Percentiles rank a stretch among this genome's conserved stretches.
phyloP scores from a whole-genome alignment of 2,113 vertebrate genomes.

The Perca flavescens region DNA sequence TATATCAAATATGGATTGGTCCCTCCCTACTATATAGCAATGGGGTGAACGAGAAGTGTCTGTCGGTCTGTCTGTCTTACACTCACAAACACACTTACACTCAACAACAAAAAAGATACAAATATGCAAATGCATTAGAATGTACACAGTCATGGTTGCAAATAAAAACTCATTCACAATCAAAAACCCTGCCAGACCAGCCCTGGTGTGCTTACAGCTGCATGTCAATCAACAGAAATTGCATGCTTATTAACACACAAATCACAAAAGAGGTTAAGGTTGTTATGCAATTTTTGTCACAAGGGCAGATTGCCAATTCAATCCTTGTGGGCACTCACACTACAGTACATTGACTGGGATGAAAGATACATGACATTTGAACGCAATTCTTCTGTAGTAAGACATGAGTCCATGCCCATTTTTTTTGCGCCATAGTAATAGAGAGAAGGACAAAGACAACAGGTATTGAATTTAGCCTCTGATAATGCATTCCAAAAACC shows the following conservation, averaged over 20 bases:
- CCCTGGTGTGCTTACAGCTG: neutral
- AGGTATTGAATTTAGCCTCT: neutral
- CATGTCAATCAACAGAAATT: neutral
- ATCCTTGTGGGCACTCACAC: neutral
- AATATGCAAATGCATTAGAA: neutral
- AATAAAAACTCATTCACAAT: neutral
- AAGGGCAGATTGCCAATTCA: neutral
- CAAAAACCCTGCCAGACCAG: neutral
- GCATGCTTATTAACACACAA: neutral
- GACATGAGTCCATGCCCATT: neutral
- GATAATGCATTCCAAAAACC: neutral
- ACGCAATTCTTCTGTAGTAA: neutral
- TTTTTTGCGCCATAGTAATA: neutral
- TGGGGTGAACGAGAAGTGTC: constrained; percentile 32
- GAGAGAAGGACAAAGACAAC: neutral
- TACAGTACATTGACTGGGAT: neutral
- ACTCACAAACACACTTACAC: neutral
- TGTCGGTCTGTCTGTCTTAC: constrained; percentile 1
- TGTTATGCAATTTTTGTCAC: neutral
- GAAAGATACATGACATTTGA: neutral
- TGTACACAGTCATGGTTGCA: neutral
- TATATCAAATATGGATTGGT: constrained; percentile 78
- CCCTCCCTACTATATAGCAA: constrained; percentile 36
- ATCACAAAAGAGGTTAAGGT: neutral
- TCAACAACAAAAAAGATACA: constrained; percentile 6